Evolutionary conservation across 2,888 invertebrate species (phyloP), one percentile per base, ranked within the genome.

Genomic region (Caradrina clavipalpis): DNA sequence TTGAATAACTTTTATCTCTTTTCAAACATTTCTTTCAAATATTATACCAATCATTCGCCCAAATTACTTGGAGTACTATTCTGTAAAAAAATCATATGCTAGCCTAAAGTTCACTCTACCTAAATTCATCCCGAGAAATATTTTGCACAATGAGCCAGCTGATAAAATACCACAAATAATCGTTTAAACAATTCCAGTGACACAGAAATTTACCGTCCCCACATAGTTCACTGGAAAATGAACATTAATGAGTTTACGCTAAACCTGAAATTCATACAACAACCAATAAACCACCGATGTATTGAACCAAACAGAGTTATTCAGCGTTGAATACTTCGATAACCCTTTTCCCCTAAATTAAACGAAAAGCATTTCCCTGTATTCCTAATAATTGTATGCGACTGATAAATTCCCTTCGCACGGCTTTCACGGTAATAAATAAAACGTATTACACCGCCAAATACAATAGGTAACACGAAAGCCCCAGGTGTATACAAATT

Each of bases 361-460:
- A 63, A 60, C 51, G 45, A 56, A 63, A 57, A 51, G 19, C 26
- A 61, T 55, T 58, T 72, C 58, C 10, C 35, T 50, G 26, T 63
- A 60, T 60, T 35, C 17, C 22, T 74, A 79, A 75, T 75, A 69
- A 75, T 79, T 69, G 42, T 42, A 69, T 47, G 22, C 22, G 35
- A 39, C 59, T 54, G 45, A 63, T 63, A 56, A 67, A 76, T 68
- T 64, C 61, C 54, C 66, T 47, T 47, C 47, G 22, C 54, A 22
- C 50, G 5, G 22, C n/a, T 54, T 17, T 17, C 61, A n/a, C 17
- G 15, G 63, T 62, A 63, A 73, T 76, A 81, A 80, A 82, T 76
- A 84, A 75, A 79, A 71, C 45, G 56, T 73, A 69, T 76, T 63
- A 79, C 64, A 69, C 74, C 8, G 51, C 62, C 42, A 70, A 78